Evolutionary conservation across 2,888 invertebrate genomes (phyloP), one percentile per base, ranked within the genome.

Genomic region (Chorisops tibialis): DNA sequence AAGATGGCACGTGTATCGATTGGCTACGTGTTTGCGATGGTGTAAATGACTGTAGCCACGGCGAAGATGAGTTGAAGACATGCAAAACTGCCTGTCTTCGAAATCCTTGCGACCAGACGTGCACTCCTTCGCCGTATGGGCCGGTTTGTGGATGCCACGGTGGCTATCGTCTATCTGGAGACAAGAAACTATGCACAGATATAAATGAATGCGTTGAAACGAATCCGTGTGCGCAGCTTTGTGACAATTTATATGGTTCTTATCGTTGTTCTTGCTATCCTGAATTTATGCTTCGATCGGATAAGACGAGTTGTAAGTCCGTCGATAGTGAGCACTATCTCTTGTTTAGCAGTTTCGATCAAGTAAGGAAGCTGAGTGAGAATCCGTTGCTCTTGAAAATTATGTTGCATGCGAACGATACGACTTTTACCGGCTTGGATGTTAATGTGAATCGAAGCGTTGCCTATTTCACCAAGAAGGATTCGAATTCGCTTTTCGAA

Each of bases 271-370:
- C 72, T 19, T 79, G 78, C 54, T 73, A 72, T 68, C 67, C 70
- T 1, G 78, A 73, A 21, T 78, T 75, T 63, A 74, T 76, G 73
- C 67, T 69, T 68, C 84, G 85, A 56, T 70, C 79, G 0, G 86
- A 89, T 71, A 82, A 82, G 49, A 80, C 79, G 14, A 83, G 86
- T 0, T 90, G 90, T 75, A 90, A 89, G 74, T 85, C 87, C 1
- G 72, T 80, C 0, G 82, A 83, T 59, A 79, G 81, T 5, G 78
- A 80, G 12, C 79, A 83, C 75, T 78, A 81, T 0, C 69, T 86
- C 0, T 68, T 86, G 2, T 87, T 82, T 72, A 76, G 81, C 19
- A 78, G 81, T 0, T 80, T 80, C 14, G 82, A 83, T 72, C 80
- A 83, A 24, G 82, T 87, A 12, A 79, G 84, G 1, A 80, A 82